A percentile compares a stretch with the other conserved stretches of the same genome.
phyloP scores from a whole-genome alignment of 2,797 vertebrate species.

The Helarctos malayanus region DNA sequence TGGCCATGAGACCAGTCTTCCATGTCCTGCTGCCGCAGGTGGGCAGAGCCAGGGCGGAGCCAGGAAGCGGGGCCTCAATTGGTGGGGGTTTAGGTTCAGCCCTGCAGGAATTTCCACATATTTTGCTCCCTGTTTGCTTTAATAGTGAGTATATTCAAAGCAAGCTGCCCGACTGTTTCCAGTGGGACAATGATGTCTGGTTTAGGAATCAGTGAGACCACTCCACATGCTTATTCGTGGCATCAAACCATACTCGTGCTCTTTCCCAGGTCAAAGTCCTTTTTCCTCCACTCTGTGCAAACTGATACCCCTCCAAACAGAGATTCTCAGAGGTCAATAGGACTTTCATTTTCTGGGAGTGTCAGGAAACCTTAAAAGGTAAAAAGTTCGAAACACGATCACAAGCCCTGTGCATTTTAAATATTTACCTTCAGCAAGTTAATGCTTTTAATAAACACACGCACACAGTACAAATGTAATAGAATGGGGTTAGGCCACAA shows the following conservation, averaged over 20 bases:
- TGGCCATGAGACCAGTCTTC: neutral
- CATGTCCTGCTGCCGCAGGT: neutral
- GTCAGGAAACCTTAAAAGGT: neutral
- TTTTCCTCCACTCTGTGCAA: neutral
- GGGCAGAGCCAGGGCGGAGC: constrained; percentile 49
- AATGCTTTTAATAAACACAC: neutral
- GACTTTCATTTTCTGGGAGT: neutral
- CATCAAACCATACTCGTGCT: neutral
- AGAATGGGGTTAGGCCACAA: neutral
- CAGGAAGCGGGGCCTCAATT: constrained; percentile 59
- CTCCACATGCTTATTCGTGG: neutral
- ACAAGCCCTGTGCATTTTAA: neutral
- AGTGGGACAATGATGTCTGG: neutral
- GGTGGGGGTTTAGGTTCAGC: constrained; percentile 36
- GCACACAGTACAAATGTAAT: too few relatives aligned
- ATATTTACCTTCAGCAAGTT: neutral
- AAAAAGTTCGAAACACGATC: neutral
- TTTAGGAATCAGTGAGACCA: fast-evolving
- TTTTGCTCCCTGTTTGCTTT: constrained; percentile 73
- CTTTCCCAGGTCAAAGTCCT: neutral
- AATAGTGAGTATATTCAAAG: neutral
- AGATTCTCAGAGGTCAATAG: neutral
- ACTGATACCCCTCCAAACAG: neutral
- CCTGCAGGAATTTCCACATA: constrained; percentile 74
- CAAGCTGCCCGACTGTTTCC: neutral